Percentiles rank a stretch among this genome's conserved stretches.
Evolutionary conservation across 2,888 invertebrate species (phyloP).

Genomic region (Melanostoma scalare): DNA sequence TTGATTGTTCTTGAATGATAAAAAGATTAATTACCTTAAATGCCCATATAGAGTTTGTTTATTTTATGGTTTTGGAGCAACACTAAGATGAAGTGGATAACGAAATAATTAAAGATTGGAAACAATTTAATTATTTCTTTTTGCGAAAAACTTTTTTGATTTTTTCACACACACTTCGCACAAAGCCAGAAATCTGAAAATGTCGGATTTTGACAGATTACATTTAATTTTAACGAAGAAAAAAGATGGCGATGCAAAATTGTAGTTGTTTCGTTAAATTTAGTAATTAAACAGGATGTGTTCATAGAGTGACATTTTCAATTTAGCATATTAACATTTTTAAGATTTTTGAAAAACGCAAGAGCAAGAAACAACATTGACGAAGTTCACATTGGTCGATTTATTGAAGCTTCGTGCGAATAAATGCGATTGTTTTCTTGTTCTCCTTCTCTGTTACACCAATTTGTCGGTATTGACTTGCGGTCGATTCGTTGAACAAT

Average conservation of each 20-base stretch:
- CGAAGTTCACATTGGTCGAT: too few relatives aligned
- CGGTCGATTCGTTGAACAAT: too few relatives aligned
- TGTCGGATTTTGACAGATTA: slow-evolving; percentile 60
- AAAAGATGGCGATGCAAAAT: slow-evolving; percentile 13
- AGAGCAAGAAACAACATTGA: too few relatives aligned
- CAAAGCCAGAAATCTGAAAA: slow-evolving; percentile 47
- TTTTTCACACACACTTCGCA: slow-evolving; percentile 28
- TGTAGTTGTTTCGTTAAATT: slow-evolving; percentile 35
- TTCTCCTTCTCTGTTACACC: too few relatives aligned
- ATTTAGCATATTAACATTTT: too few relatives aligned
- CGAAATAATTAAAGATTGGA: background rate
- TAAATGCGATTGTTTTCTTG: too few relatives aligned
- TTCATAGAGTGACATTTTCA: too few relatives aligned
- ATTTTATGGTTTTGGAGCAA: background rate
- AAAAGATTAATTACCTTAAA: slow-evolving; percentile 34
- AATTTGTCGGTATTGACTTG: too few relatives aligned
- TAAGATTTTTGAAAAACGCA: too few relatives aligned
- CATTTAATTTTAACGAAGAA: slow-evolving; percentile 35
- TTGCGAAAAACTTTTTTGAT: slow-evolving; percentile 9
- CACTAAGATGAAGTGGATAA: background rate
- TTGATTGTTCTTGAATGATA: background rate
- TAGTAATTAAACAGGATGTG: background rate
- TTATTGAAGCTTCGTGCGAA: too few relatives aligned
- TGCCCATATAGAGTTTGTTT: slow-evolving; percentile 58
- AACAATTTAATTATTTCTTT: background rate